Base-by-base conservation (phyloP, 2,797 vertebrate species). In the Eidolon dupreanum region DNA sequence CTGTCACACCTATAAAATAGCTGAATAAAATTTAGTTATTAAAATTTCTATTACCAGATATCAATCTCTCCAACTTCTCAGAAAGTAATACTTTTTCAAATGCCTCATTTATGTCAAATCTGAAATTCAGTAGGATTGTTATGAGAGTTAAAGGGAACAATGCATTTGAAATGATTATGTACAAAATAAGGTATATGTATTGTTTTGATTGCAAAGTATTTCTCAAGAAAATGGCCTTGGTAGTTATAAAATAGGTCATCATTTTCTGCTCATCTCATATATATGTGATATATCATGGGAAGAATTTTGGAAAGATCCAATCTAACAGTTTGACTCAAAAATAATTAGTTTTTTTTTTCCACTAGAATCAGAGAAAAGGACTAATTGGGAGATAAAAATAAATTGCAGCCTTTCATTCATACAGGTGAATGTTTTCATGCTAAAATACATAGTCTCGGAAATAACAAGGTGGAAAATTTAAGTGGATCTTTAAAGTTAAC, bases 31-130 rank as follows among this genome's bases (percentile, higher is more conserved):
- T 53, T 20, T 87, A 83, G 55, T 49, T 90, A 49, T 79, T 88
- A 84, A 84, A 74, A 81, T 70, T 71, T 96, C 26, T 88, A 22
- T 78, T 68, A 71, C 31, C 43, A 10, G 22, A 75, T 86, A 33
- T 51, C 53, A 57, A 49, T 90, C 15, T 73, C 20, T 81, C 59
- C 51, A 90, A 55, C 33, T 53, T 87, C 46, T 82, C 46, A 77
- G 46, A 49, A 88, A 93, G 10, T 90, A 74, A 90, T 88, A 28
- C 1, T 90, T 92, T 77, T 81, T 66, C 20, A 66, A 93, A 55
- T 61, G 75, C 0, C 8, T 81, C n/a, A 51, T 49, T 78, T 90
- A 46, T 55, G 20, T 53, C 70, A 91, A 78, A 93, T 74, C 28
- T 75, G 20, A 81, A 90, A 95, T 81, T 66, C 26, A 85, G 8